A percentile compares a stretch with the other conserved stretches of the same genome.
These are phyloP conservation scores for Sebastes kiyomatsui DNA, from an alignment of 2,797 vertebrate species.

Conservation along the genomic window DNA sequence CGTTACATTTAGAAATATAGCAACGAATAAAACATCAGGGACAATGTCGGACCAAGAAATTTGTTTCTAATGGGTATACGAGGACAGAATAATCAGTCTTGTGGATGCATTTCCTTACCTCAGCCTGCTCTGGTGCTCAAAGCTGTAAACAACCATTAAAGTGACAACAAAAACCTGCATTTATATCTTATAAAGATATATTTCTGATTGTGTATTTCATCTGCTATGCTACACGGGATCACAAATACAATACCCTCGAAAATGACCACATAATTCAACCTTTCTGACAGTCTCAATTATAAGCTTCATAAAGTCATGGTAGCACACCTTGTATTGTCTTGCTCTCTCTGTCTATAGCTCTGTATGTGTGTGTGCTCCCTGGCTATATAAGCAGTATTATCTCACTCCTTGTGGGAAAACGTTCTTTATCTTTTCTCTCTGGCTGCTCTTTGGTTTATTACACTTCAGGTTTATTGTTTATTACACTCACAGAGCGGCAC, in stretches of 20 bases:
- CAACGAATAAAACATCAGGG: conserved; percentile 50
- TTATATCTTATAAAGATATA: neutral
- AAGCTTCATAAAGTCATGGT: neutral
- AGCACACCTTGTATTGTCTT: conserved; percentile 6
- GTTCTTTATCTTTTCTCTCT: conserved; percentile 58
- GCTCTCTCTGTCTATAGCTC: conserved; percentile 3
- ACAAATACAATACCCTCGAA: neutral
- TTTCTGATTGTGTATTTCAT: neutral
- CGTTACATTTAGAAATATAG: conserved; percentile 56
- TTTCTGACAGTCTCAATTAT: neutral
- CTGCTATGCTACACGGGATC: neutral
- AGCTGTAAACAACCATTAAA: conserved; percentile 9
- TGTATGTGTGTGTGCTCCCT: conserved; percentile 13
- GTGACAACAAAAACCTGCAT: neutral
- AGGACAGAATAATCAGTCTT: conserved; percentile 17
- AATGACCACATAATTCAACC: neutral
- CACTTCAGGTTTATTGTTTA: conserved; percentile 74
- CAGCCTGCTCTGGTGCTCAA: neutral
- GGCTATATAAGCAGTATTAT: conserved; percentile 48
- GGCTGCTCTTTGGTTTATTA: conserved; percentile 78
- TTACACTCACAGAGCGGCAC: conserved; percentile 56
- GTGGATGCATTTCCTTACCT: neutral
- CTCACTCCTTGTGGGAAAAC: conserved; percentile 50
- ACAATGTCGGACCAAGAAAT: conserved; percentile 19
- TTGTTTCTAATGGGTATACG: neutral